These are phyloP conservation scores for Diabrotica virgifera DNA, from an alignment of 1,140 invertebrate genomes.

Conservation along the genomic window DNA sequence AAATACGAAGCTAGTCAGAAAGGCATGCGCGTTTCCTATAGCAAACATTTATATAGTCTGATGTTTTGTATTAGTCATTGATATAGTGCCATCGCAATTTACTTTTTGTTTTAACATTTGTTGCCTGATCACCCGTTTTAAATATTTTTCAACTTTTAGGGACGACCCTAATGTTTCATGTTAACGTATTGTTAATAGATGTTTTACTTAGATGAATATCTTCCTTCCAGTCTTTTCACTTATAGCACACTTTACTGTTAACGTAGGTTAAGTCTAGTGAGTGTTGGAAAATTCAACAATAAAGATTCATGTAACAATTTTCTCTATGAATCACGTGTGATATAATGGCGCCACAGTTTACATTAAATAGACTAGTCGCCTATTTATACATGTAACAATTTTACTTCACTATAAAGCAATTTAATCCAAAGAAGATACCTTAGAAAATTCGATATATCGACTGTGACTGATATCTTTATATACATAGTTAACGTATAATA, in stretches of 20 bases:
- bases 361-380: too few species aligned
- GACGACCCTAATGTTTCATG: background rate
- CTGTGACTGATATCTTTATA: too few species aligned
- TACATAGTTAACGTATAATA: too few species aligned
- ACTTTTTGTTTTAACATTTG: background rate
- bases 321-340: too few species aligned
- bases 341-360: too few species aligned
- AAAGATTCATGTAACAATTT: too few species aligned
- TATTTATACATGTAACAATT: too few species aligned
- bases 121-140: background rate
- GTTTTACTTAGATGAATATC: background rate
- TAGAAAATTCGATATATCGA: too few species aligned
- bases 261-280: background rate
- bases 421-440: too few species aligned
- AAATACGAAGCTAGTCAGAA: conserved; percentile 50
- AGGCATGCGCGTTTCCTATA: conserved; percentile 47
- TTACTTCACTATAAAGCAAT: too few species aligned
- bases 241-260: conserved; percentile 7
- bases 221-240: conserved; percentile 11
- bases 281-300: too few species aligned
- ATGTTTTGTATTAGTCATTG: conserved; percentile 32
- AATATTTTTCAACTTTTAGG: conserved; percentile 1
- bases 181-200: background rate
- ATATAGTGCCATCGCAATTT: conserved; percentile 43
- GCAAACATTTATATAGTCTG: conserved; percentile 40